Evolutionary conservation across 2,797 vertebrate species (phyloP).

Genomic region (Gymnoscopelus braueri): DNA sequence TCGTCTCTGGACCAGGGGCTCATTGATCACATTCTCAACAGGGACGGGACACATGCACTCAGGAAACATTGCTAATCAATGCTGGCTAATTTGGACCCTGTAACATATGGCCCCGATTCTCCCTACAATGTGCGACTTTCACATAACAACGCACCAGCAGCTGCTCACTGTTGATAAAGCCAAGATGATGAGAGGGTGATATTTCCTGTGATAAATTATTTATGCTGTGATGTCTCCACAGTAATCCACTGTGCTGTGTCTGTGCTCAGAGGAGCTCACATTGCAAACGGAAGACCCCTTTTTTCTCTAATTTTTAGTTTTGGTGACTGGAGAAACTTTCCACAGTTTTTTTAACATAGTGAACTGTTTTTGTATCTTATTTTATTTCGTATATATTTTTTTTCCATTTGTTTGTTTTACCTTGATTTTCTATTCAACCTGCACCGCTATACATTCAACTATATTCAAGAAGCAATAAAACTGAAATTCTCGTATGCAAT

Average conservation of each 20-base stretch:
- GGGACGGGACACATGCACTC: conserved; percentile 32
- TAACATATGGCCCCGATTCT: not conserved
- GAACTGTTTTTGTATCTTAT: no score
- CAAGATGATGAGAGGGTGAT: conserved; percentile 21
- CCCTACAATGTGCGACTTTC: no score
- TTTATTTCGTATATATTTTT: no score
- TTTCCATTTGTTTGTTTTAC: no score
- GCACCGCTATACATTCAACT: no score
- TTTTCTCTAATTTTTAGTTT: not conserved
- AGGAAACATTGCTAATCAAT: conserved; percentile 50
- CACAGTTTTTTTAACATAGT: not conserved
- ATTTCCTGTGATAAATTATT: conserved; percentile 51
- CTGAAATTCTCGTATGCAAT: no score
- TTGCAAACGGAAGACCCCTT: conserved; percentile 3
- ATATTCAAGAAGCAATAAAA: no score
- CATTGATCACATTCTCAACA: conserved; percentile 54
- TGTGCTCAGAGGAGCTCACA: conserved; percentile 1
- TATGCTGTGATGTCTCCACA: conserved; percentile 25
- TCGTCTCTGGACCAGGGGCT: conserved; percentile 45
- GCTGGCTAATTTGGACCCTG: conserved; percentile 31
- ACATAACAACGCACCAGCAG: not conserved
- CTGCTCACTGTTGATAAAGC: conserved; percentile 24
- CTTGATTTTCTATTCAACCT: no score
- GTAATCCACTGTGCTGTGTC: not conserved
- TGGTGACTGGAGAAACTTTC: not conserved